Evolutionary conservation across 2,888 invertebrate genomes (phyloP).

Genomic region (Mimas tiliae): DNA sequence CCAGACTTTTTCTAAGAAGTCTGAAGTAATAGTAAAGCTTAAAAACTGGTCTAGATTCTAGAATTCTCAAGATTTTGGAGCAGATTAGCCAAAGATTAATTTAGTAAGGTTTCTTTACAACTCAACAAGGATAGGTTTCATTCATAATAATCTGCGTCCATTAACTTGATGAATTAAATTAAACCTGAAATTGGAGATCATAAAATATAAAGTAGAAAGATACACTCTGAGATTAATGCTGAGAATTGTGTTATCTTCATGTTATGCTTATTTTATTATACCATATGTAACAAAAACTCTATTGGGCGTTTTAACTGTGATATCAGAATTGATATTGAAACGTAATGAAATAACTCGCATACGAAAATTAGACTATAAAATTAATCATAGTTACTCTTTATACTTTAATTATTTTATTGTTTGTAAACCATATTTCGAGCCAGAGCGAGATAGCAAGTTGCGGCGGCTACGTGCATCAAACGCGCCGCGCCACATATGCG

Average conservation of each 20-base stretch:
- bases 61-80: slow-evolving; percentile 2
- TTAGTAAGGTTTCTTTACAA: slow-evolving; percentile 5
- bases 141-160: slow-evolving; percentile 5
- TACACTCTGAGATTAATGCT: not conserved
- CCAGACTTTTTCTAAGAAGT: not conserved
- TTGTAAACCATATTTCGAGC: too few species aligned
- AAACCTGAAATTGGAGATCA: slow-evolving; percentile 1
- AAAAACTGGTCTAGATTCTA: not conserved
- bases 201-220: not conserved
- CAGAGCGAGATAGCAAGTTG: too few species aligned
- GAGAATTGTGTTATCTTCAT: not conserved
- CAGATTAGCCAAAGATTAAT: slow-evolving; percentile 13
- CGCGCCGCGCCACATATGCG: too few species aligned
- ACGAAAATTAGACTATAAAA: too few species aligned
- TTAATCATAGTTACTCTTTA: too few species aligned
- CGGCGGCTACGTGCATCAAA: too few species aligned
- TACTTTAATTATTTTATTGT: not conserved
- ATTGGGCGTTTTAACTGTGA: too few species aligned
- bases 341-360: too few species aligned
- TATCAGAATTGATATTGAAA: too few species aligned
- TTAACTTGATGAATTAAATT: slow-evolving; percentile 9
- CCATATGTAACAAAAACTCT: too few species aligned
- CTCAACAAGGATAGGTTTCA: not conserved
- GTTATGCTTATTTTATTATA: not conserved
- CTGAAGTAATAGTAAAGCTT: not conserved